Conservation (phyloP, 2,797 vertebrate genomes). For the Synanceia verrucosa region DNA sequence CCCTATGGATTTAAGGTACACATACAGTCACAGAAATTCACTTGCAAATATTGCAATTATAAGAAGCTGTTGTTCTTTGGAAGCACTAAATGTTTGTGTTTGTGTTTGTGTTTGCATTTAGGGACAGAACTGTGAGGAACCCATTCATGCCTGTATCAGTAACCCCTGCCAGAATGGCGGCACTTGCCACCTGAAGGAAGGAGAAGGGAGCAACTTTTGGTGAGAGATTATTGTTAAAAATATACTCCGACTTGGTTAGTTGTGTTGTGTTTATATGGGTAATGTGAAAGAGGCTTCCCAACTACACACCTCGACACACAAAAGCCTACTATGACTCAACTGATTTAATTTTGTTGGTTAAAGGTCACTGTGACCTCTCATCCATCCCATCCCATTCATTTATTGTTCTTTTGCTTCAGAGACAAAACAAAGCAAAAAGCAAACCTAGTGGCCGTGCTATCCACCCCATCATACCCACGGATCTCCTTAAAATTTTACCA, state of each 20-base stretch:
- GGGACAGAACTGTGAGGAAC: constrained; percentile 94
- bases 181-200: constrained; percentile 96
- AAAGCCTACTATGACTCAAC: not conserved
- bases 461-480: too few species aligned
- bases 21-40: rapidly evolving
- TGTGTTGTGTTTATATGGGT: not conserved
- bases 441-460: too few species aligned
- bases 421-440: too few species aligned
- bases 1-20: constrained; percentile 96
- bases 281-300: not conserved
- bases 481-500: too few species aligned
- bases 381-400: too few species aligned
- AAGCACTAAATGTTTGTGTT: constrained; percentile 10
- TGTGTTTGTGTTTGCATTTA: constrained; percentile 58
- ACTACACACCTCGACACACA: not conserved
- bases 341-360: too few species aligned
- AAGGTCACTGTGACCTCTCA: too few species aligned
- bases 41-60: not conserved
- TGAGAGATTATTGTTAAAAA: constrained; percentile 48
- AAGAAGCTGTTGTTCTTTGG: constrained; percentile 1
- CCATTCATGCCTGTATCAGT: constrained; percentile 95
- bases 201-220: constrained; percentile 87
- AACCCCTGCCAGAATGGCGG: constrained; percentile 93
- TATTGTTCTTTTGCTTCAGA: too few species aligned
- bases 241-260: not conserved